Evolutionary conservation across 2,113 vertebrate genomes (phyloP).

Genomic region (Tachuris rubrigastra): DNA sequence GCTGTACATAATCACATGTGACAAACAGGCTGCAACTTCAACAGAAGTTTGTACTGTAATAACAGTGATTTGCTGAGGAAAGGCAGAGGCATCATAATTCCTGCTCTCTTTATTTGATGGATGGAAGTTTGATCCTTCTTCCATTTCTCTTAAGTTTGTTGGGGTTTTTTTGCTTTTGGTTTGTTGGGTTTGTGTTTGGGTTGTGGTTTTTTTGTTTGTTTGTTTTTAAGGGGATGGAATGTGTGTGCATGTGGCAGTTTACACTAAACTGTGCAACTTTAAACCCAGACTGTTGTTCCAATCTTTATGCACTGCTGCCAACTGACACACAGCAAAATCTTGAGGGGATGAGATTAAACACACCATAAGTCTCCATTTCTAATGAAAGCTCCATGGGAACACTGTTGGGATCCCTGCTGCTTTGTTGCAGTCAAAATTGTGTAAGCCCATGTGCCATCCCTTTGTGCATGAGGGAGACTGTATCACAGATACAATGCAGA

Average conservation of each 20-base stretch:
- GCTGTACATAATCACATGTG: background rate
- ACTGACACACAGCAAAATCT: background rate
- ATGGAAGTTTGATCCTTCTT: background rate
- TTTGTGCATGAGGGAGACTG: background rate
- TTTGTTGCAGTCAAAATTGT: background rate
- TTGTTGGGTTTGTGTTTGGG: background rate
- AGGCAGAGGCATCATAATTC: background rate
- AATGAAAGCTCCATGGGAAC: constrained; percentile 51
- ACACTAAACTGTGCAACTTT: background rate
- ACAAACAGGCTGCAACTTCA: background rate
- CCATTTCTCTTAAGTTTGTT: background rate
- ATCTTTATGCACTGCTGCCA: background rate
- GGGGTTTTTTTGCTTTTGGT: background rate
- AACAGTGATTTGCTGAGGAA: background rate
- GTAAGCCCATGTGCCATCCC: constrained; percentile 1
- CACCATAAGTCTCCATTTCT: background rate
- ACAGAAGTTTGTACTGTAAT: background rate
- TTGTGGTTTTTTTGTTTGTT: no score
- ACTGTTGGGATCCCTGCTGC: background rate
- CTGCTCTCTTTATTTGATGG: background rate
- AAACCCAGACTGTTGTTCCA: background rate
- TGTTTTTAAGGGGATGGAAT: background rate
- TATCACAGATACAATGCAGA: background rate
- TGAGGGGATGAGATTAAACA: constrained; percentile 11
- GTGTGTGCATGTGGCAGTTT: background rate